Conservation (phyloP, 2,797 vertebrate species). For the Oryzias dopingdopingensis region DNA sequence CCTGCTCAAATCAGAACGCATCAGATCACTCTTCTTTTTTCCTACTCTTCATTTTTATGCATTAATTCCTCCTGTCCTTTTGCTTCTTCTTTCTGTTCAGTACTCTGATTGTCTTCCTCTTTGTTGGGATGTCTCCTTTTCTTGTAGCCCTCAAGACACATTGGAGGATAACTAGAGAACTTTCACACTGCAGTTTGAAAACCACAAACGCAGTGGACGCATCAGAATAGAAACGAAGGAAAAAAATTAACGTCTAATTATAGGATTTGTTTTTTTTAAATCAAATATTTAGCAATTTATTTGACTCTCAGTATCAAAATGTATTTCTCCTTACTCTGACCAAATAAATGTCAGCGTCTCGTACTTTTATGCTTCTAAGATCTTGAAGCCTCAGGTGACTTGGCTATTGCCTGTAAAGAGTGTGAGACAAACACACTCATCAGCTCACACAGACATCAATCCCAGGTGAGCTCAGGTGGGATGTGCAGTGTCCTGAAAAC, state of each 20-base stretch:
- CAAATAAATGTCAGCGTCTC: too few species aligned
- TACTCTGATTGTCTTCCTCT: constrained; percentile 4
- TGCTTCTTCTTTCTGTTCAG: constrained; percentile 2
- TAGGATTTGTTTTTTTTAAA: too few species aligned
- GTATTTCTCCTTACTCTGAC: background rate
- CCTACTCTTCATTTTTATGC: constrained; percentile 30
- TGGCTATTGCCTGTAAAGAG: constrained; percentile 25
- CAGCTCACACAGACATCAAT: background rate
- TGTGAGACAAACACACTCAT: constrained; percentile 20
- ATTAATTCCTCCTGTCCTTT: constrained; percentile 24
- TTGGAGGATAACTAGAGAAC: constrained; percentile 56
- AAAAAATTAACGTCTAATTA: too few species aligned
- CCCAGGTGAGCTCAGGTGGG: too few species aligned
- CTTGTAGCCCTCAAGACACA: constrained; percentile 34
- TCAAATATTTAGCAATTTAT: too few species aligned
- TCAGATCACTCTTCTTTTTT: constrained; percentile 34
- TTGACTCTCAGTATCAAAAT: background rate
- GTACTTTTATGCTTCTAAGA: too few species aligned
- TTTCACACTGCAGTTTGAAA: constrained; percentile 45
- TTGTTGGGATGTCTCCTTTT: constrained; percentile 27
- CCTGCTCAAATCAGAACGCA: constrained; percentile 52
- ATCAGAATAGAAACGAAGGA: background rate
- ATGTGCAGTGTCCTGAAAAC: too few species aligned
- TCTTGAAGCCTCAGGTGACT: constrained; percentile 22
- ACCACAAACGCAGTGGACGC: background rate